Conservation (phyloP, 2,888 invertebrate species). For the Timandra comae region DNA sequence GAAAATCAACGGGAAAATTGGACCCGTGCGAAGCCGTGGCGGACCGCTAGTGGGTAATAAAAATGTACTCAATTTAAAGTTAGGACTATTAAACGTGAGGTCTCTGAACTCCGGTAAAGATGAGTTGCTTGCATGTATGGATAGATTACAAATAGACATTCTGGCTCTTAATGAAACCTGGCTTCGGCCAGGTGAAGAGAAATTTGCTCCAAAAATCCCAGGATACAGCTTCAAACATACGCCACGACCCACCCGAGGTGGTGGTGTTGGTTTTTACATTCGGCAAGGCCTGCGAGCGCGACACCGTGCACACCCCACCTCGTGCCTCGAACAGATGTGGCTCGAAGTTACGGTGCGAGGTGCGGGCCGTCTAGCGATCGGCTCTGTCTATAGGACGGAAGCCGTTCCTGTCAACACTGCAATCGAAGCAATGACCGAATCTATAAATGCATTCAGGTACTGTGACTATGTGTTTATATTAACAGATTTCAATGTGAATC, state of each 20-base stretch:
- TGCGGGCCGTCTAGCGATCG: conserved; percentile 15
- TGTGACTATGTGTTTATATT: conserved; percentile 11
- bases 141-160: conserved; percentile 11
- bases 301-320: conserved; percentile 8
- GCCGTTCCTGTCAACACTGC: conserved; percentile 5
- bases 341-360: conserved; percentile 15
- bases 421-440: conserved; percentile 15
- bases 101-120: conserved; percentile 23
- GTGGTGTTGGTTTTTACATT: conserved; percentile 5
- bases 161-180: conserved; percentile 17
- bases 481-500: conserved; percentile 13
- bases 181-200: conserved; percentile 6
- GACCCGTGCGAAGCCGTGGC: too few relatives aligned
- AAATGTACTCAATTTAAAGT: conserved; percentile 7
- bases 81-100: conserved; percentile 20
- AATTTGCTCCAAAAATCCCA: conserved; percentile 4
- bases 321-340: conserved; percentile 20
- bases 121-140: conserved; percentile 14
- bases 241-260: neutral
- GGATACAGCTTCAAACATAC: conserved; percentile 7
- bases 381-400: conserved; percentile 19
- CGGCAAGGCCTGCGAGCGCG: conserved; percentile 8
- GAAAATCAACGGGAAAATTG: too few relatives aligned
- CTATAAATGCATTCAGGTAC: conserved; percentile 5
- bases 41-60: too few relatives aligned